phyloP scores from a whole-genome alignment of 1,140 invertebrate species.

The Papilio glaucus region DNA sequence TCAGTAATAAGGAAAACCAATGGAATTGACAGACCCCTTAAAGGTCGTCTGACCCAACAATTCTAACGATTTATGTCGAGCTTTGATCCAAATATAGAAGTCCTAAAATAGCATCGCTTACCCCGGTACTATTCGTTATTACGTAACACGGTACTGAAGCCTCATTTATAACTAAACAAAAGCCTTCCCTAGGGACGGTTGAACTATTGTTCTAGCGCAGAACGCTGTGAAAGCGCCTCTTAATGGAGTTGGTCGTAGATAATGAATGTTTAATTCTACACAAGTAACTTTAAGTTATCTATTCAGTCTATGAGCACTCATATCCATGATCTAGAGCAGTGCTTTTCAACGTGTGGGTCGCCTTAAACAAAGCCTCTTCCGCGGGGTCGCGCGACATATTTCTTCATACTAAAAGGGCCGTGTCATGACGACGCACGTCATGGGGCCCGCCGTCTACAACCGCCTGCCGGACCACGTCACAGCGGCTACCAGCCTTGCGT shows the following conservation, averaged over 20 bases:
- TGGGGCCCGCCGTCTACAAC: no score
- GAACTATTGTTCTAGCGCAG: neutral
- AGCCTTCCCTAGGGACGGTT: neutral
- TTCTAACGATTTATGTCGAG: neutral
- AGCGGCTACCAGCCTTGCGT: no score
- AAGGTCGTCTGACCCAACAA: neutral
- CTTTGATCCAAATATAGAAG: neutral
- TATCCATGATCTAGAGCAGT: neutral
- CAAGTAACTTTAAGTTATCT: neutral
- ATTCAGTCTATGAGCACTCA: neutral
- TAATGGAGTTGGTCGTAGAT: neutral
- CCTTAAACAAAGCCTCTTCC: no score
- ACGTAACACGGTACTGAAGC: no score
- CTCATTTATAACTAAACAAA: neutral
- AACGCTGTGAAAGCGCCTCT: neutral
- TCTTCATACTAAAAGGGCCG: no score
- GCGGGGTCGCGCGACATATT: no score
- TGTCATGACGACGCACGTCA: no score
- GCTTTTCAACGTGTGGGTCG: neutral
- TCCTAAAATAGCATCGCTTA: neutral
- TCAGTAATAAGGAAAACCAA: no score
- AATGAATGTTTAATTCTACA: neutral
- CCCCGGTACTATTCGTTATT: neutral
- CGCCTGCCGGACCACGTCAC: no score
- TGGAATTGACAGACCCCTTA: neutral